A percentile compares a stretch with the other conserved stretches of the same genome.
These are phyloP conservation scores for Fratercula arctica DNA, from an alignment of 2,797 vertebrate species.

Conservation along the genomic window DNA sequence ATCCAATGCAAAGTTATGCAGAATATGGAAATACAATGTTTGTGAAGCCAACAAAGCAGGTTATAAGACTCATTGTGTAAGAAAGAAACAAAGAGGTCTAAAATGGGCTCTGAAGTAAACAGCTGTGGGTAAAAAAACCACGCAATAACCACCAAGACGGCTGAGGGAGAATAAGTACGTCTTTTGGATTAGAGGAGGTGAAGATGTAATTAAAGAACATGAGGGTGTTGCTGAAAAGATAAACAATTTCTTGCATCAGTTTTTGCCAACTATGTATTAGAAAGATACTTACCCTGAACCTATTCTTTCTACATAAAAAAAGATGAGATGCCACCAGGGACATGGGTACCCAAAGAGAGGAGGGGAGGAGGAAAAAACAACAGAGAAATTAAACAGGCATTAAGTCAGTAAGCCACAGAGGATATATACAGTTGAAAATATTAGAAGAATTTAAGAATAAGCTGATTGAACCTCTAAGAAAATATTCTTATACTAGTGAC, in stretches of 20 bases:
- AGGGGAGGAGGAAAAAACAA: not conserved
- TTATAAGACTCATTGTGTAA: slow-evolving; percentile 51
- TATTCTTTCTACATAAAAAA: slow-evolving; percentile 8
- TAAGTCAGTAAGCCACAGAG: not conserved
- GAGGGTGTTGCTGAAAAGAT: slow-evolving; percentile 50
- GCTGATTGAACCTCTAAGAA: not conserved
- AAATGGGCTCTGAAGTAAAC: slow-evolving; percentile 53
- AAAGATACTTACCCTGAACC: slow-evolving; percentile 12
- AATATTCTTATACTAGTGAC: not conserved
- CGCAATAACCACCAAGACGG: slow-evolving; percentile 3
- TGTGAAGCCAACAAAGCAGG: slow-evolving; percentile 56
- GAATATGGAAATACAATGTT: slow-evolving; percentile 58
- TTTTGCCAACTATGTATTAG: not conserved
- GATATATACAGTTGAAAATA: not conserved
- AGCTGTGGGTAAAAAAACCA: slow-evolving; percentile 64
- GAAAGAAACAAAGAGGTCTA: slow-evolving; percentile 48
- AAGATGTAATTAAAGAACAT: slow-evolving; percentile 62
- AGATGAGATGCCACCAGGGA: not conserved
- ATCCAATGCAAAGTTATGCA: slow-evolving; percentile 47
- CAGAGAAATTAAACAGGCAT: not conserved
- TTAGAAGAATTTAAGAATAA: not conserved
- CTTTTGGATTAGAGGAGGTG: slow-evolving; percentile 45
- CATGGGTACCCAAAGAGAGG: not conserved
- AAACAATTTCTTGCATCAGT: slow-evolving; percentile 58
- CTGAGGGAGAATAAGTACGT: slow-evolving; percentile 29